Evolutionary conservation across 2,888 invertebrate species (phyloP), one percentile per base, ranked within the genome.

Genomic region (Athrips mouffetella): DNA sequence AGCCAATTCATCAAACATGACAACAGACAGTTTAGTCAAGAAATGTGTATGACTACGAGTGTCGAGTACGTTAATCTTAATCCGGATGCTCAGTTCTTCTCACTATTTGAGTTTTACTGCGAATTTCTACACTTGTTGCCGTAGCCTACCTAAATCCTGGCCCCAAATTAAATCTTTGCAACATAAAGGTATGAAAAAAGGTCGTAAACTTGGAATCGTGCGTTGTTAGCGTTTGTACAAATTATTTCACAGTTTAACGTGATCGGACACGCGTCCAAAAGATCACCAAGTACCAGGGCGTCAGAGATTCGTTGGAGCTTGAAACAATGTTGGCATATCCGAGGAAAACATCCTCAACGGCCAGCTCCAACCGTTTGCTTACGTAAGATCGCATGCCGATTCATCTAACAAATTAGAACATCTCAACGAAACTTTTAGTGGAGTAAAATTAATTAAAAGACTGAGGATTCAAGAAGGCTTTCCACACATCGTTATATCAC

Each of bases 171-270:
- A 45, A 23, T 20, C 39, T 7, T 35, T n/a, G n/a, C n/a, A n/a
- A n/a, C n/a, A n/a, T n/a, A 27, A 47, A 33, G 40, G 41, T 29
- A 31, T 44, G 31, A 49, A 51, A 50, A 51, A 47, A 40, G 27
- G 20, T 48, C 31, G 27, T 48, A 48, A 51, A 50, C 39, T n/a
- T 48, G 8, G 18, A 33, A 31, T 33, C 33, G 18, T 33, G 18
- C 40, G 49, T 42, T 39, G 35, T 47, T 49, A 50, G 71, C n/a
- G n/a, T 74, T 69, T 72, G 63, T 65, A 70, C 66, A 74, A 73
- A 80, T 80, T 77, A 76, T 76, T 80, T 84, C 84, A 84, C 82
- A 82, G 77, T 75, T 75, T 81, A 79, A 86, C 74, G 61, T 60
- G 66, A 81, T 86, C 80, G 62, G 74, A 54, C 65, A 76, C 79